Percentiles rank a stretch among this genome's conserved stretches.
Evolutionary conservation across 2,113 vertebrate species (phyloP).

Genomic region (Xenotilapia caudafasciata): DNA sequence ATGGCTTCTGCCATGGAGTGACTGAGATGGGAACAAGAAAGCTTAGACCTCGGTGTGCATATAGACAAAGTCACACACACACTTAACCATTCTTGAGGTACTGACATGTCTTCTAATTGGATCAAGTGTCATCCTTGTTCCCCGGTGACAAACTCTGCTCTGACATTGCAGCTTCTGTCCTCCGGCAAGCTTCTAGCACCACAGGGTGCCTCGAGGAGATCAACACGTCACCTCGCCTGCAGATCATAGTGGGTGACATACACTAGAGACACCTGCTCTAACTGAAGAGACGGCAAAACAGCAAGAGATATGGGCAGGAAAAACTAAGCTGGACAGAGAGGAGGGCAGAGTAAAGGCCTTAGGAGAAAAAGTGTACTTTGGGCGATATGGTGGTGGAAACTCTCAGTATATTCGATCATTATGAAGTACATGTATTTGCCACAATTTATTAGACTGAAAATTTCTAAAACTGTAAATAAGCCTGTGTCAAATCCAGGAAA

Average conservation of each 20-base stretch:
- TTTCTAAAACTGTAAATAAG: background rate
- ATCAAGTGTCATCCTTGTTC: background rate
- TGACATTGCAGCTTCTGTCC: background rate
- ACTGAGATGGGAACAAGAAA: background rate
- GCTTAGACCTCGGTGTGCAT: background rate
- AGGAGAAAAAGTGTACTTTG: background rate
- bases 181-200: background rate
- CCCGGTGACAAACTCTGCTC: background rate
- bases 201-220: background rate
- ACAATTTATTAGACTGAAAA: background rate
- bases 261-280: background rate
- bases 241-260: conserved; percentile 8
- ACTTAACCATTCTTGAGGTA: background rate
- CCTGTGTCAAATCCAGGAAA: background rate
- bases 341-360: background rate
- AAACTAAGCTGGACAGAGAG: background rate
- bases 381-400: background rate
- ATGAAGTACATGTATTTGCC: background rate
- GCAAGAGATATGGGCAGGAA: background rate
- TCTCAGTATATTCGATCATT: background rate
- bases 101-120: conserved; percentile 19
- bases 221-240: background rate
- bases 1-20: background rate
- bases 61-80: background rate
- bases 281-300: background rate